Evolutionary conservation across 2,113 vertebrate species (phyloP).

Genomic region (Odocoileus virginianus): DNA sequence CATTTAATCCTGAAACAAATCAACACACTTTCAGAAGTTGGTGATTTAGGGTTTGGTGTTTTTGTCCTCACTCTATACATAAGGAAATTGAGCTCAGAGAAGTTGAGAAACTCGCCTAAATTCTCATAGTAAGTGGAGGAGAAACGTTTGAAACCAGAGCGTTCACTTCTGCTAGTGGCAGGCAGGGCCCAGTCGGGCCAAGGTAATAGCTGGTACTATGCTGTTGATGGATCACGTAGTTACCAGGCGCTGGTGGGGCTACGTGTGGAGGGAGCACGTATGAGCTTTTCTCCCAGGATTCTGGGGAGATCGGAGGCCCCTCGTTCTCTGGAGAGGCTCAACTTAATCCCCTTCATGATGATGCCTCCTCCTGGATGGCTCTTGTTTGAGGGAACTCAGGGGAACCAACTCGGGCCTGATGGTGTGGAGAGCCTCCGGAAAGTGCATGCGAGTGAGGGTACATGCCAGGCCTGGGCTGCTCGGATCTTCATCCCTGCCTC

Average conservation of each 20-base stretch:
- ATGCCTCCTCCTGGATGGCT: background rate
- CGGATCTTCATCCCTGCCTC: background rate
- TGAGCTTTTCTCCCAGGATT: background rate
- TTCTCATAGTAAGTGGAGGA: background rate
- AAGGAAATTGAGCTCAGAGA: background rate
- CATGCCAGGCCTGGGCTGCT: background rate
- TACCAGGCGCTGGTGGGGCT: background rate
- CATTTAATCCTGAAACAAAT: background rate
- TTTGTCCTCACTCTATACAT: background rate
- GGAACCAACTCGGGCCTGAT: too few species aligned
- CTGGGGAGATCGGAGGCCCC: background rate
- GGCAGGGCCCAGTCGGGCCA: background rate
- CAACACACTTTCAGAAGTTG: background rate
- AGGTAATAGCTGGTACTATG: background rate
- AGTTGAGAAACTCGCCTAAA: background rate
- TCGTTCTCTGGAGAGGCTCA: background rate
- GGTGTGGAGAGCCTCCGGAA: fast-evolving
- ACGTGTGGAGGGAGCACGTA: background rate
- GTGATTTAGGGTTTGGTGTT: background rate
- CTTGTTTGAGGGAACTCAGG: background rate
- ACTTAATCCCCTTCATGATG: background rate
- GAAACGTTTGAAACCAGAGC: background rate
- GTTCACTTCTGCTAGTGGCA: background rate
- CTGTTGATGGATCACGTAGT: background rate
- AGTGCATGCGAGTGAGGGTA: fast-evolving